Evolutionary conservation across 2,888 invertebrate species (phyloP).

Genomic region (Drosophila cracens): DNA sequence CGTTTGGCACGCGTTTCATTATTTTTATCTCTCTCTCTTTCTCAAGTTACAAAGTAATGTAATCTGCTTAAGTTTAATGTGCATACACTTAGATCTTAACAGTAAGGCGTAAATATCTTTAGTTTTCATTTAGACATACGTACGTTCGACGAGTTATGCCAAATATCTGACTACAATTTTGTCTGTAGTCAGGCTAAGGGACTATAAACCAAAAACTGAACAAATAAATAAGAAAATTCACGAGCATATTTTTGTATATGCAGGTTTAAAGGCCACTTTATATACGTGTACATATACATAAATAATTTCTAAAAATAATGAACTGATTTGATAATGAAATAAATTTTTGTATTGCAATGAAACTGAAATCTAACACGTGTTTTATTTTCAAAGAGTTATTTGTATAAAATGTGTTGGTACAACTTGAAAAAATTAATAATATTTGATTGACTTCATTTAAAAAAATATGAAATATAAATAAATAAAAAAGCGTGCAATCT

Average conservation of each 20-base stretch:
- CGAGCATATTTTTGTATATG: conserved; percentile 47
- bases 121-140: conserved; percentile 59
- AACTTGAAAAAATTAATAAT: conserved; percentile 13
- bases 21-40: conserved; percentile 24
- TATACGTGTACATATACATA: conserved; percentile 23
- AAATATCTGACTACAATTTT: conserved; percentile 58
- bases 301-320: conserved; percentile 43
- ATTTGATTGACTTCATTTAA: conserved; percentile 20
- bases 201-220: conserved; percentile 53
- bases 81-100: conserved; percentile 61
- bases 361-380: conserved; percentile 8
- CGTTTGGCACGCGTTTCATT: conserved; percentile 33
- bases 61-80: conserved; percentile 54
- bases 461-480: conserved; percentile 41
- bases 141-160: conserved; percentile 49
- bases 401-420: not conserved
- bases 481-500: conserved; percentile 23
- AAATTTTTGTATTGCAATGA: conserved; percentile 40
- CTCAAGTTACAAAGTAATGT: conserved; percentile 33
- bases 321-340: conserved; percentile 59
- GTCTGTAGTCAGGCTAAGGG: conserved; percentile 43
- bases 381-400: conserved; percentile 13
- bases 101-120: conserved; percentile 42
- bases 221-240: conserved; percentile 46
- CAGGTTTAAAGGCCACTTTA: conserved; percentile 34